Percentiles rank a stretch among this genome's conserved stretches.
Conservation (phyloP, 2,113 vertebrate species). For the Desmodus rotundus region DNA sequence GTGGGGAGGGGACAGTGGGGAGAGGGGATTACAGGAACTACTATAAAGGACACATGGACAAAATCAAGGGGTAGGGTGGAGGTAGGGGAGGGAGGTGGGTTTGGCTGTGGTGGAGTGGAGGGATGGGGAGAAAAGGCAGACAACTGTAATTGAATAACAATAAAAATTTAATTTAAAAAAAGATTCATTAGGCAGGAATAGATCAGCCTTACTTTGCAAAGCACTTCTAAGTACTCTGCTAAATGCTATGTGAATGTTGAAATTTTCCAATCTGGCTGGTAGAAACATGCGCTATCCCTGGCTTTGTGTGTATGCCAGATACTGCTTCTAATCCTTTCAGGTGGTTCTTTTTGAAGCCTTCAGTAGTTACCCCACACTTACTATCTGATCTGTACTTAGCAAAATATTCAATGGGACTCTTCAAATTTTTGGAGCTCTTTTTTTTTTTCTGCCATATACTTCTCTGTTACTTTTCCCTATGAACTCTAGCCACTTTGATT, state of each 20-base stretch:
- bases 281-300: neutral
- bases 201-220: neutral
- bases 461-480: neutral
- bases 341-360: neutral
- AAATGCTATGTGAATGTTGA: neutral
- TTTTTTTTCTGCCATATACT: neutral
- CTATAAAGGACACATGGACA: too few relatives aligned
- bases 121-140: too few relatives aligned
- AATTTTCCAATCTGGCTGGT: neutral
- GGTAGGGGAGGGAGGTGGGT: too few relatives aligned
- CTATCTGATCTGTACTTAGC: neutral
- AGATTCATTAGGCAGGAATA: neutral
- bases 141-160: too few relatives aligned
- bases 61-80: too few relatives aligned
- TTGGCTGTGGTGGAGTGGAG: too few relatives aligned
- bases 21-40: too few relatives aligned
- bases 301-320: neutral
- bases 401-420: neutral
- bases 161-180: too few relatives aligned
- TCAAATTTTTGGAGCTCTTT: neutral
- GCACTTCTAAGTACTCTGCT: neutral
- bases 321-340: neutral
- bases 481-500: neutral
- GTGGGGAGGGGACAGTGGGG: too few relatives aligned
- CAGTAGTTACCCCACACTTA: neutral